Evolutionary conservation across 2,113 vertebrate species (phyloP), one percentile per base, ranked within the genome.

Genomic region (Drymodes brunneopygia): DNA sequence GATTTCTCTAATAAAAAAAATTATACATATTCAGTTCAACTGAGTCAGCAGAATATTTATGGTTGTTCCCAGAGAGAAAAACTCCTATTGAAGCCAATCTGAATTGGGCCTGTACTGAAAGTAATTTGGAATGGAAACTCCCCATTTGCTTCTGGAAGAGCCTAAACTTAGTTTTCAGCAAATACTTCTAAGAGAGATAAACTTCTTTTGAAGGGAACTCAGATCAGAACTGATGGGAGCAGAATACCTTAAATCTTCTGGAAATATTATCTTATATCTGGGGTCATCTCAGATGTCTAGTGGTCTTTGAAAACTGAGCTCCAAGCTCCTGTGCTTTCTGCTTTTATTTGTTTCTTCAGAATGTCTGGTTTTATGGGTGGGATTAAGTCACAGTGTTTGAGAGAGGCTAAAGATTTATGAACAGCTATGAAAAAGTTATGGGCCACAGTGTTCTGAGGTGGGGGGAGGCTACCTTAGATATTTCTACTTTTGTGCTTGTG

Each of bases 261-360:
- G 57, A 92, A 91, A 85, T 64, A 57, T 64, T 90, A 81, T 60
- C 75, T 88, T 54, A 22, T 66, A 83, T 96, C 80, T 77, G 36
- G 9, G 60, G 60, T 71, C 90, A 80, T 58, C 79, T 92, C 78
- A 92, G 38, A 72, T 75, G 31, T 58, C 56, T 73, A 71, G 42
- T 56, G 3, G 8, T 29, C 90, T 90, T 92, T 96, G 88, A 93
- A 96, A 96, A 95, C 31, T 31, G 70, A 88, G 50, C 70, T 87
- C 78, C 50, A 70, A 90, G 74, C 67, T 95, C 90, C 90, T 83
- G 77, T 77, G 60, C 40, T 86, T 93, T 88, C 70, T 0, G 0
- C 53, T 93, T 96, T 88, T 74, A 91, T 86, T 95, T 92, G 79
- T 94, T 95, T 93, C 92, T 92, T 96, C 90, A 70, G 84, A 92